Evolutionary conservation across 64 coral and sea anemone species (phyloP), one percentile per base, ranked within the genome.

Genomic region (Hydrozoanthus tunicans): DNA sequence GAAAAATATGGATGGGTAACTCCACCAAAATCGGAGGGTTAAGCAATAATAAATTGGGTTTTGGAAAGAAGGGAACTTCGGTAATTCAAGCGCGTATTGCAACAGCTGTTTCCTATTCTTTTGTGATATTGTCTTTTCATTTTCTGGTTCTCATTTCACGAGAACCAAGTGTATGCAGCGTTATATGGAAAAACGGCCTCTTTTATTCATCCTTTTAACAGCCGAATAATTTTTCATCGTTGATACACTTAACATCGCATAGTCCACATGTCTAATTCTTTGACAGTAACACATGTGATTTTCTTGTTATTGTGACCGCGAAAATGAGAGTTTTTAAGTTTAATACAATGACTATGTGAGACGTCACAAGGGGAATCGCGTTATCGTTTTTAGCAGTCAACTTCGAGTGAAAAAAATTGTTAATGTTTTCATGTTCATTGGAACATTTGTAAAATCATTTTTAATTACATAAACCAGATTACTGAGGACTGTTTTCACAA

Each of bases 1-100:
- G 95, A 96, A 69, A 96, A 96, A 91, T 96, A 96, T 80, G 95
- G 95, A 24, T 96, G 95, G 95, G 95, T 96, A 9, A 96, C 95
- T 58, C 95, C 95, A 13, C 95, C 95, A 23, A 96, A 96, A 82
- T 86, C 95, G 9, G 95, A 96, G 84, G 95, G 95, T n/a, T 96
- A 90, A 73, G 26, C 55, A 24, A 75, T 32, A 85, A 68, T 9
- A 51, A 69, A 56, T 76, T 15, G 53, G 62, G 52, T 27, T 6
- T 26, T 58, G 5, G 11, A 66, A 79, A 13, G 51, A 79, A 79
- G 66, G 56, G 20, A 55, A 81, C 81, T 59, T 43, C 59, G 8
- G 20, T 68, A 58, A 70, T 62, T 52, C 51, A 81, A 43, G 13
- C 14, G 63, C n/a, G 25, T 53, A 58, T 53, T 26, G 62, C 55